Base-by-base conservation (phyloP, 2,888 invertebrate species). In the Polymixis lichenea region DNA sequence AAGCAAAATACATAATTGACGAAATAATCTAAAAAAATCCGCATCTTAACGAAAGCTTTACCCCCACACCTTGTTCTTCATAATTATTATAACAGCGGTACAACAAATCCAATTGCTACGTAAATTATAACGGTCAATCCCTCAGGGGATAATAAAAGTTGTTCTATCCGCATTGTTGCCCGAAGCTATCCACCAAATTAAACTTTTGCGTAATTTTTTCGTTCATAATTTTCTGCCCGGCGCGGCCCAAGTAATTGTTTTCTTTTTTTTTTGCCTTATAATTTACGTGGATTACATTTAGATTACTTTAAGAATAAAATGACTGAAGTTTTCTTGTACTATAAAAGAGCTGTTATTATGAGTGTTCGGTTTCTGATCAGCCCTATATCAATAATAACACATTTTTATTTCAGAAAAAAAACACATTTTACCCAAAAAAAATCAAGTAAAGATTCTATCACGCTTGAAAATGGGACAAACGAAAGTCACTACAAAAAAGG, bases 111-210 rank as follows among this genome's bases (percentile, higher is more conserved):
- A 86, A 82, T 78, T 65, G 61, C 19, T 53, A 51, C 72, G 67
- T 72, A 62, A 77, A 86, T 80, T 75, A 77, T 43, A 60, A 38
- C 49, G 67, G 73, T 64, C 60, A 65, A 74, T 28, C 71, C 77
- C 68, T 61, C 13, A n/a, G 64, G 67, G 73, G 4, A 65, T 76
- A 66, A 80, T 85, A 77, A 80, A 77, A 86, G 43, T 76, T 80
- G 62, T 8, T 72, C 46, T 58, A 78, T 62, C 61, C 73, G 15
- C 61, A 80, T 77, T 75, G 28, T 75, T 73, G 72, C 68, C 61
- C 43, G 28, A 68, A 75, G 71, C 71, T 56, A 73, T 81, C n/a
- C 43, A 15, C 46, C n/a, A 8, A 79, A 77, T 83, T 66, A 69
- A 77, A 73, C 65, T 71, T 81, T 64, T 49, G 17, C 53, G 25